Base-by-base conservation (phyloP, 2,113 vertebrate genomes). In the Prionailurus viverrinus region DNA sequence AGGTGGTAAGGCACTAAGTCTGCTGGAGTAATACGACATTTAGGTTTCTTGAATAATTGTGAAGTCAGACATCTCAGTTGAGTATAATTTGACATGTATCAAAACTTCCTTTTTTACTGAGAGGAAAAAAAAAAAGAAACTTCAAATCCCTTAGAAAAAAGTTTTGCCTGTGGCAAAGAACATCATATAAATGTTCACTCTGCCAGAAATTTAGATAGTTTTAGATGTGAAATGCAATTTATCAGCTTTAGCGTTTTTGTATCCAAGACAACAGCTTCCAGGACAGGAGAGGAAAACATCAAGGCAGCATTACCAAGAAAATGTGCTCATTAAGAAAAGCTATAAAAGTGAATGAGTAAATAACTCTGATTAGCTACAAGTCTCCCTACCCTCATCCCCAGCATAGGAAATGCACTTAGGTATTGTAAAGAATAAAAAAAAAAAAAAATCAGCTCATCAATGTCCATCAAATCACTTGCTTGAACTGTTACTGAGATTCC, bases 201-300 rank as follows among this genome's bases (percentile, higher is more conserved):
- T 83, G 92, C 74, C 87, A 92, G 79, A 82, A 84, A 81, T 53
- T 45, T 36, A 65, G 71, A 85, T 85, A n/a, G 80, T 86, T 79
- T 95, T 76, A 78, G 65, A 80, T 87, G 87, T 94, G 92, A 96
- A 92, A 94, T 39, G 87, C n/a, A 85, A 81, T 94, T 88, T 92
- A 69, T 94, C 87, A 71, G 83, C 85, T 15, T 48, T 51, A 18
- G 23, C 39, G 45, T 85, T 92, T 74, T 90, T 65, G 76, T 92
- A 66, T 69, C 94, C 95, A 85, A 84, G 90, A 83, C 90, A 97
- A 94, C 73, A 48, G 33, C 74, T 85, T 68, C 80, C 88, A 58
- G 69, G 2, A 53, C 45, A 61, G 82, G 10, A 7, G 21, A 73
- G 73, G n/a, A 69, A 91, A 80, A 8, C 71, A 74, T 4, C n/a